Base-by-base conservation (phyloP, 2,888 invertebrate species). In the Drosophila peninsularis region DNA sequence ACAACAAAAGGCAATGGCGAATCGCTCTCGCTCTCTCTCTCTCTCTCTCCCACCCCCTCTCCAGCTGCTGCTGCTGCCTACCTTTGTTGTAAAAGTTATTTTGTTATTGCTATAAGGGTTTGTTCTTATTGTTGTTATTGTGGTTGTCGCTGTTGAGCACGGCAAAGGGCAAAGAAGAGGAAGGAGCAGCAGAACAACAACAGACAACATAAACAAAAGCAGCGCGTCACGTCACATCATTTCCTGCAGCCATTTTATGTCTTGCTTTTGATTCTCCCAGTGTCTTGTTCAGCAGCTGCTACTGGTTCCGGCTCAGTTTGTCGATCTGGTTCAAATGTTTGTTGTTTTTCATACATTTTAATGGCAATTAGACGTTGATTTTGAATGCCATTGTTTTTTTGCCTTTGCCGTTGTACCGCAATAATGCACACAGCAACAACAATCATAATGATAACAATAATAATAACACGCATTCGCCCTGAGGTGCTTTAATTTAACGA, bases 181-280 rank as follows among this genome's bases (percentile, higher is more conserved):
- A 44, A 49, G 19, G 11, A 4, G 39, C 1, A 39, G 41, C 10
- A 41, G 2, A 41, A 11, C 19, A 19, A 3, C 62, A 45, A 45
- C 27, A 62, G 57, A 36, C 60, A 62, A 67, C 66, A 57, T 71
- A 82, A 82, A 82, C 86, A 81, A 81, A 83, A 71, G 71, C 72
- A 61, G 61, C 80, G 75, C 73, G 78, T 83, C 81, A 82, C 72
- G 81, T 83, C 83, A 78, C 71, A 75, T 75, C 80, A 69, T 86
- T 78, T 88, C 88, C 83, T 70, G 81, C 86, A 81, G 85, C 78
- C 66, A 81, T 85, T 85, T 81, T 68, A 62, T 83, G 75, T 75
- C 66, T 78, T 80, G 64, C 64, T 70, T 81, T 88, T 88, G 80
- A 80, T 78, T 75, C 77, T 57, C 37, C 17, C 36, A 17, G 44